Evolutionary conservation across 2,113 vertebrate genomes (phyloP).

Genomic region (Anas platyrhynchos): DNA sequence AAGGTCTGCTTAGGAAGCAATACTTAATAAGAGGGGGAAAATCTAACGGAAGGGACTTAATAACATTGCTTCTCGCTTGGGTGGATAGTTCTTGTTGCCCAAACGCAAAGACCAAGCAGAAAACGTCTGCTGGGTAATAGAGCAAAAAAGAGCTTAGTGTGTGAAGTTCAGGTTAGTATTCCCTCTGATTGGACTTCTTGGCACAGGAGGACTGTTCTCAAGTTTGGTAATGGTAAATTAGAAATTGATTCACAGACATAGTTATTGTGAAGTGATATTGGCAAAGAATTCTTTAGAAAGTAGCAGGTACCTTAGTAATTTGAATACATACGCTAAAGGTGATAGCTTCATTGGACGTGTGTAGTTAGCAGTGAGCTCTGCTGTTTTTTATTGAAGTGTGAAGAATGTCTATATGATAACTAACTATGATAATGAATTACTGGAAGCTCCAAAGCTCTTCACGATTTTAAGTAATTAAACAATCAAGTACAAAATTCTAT

Average conservation of each 20-base stretch:
- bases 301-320: background rate
- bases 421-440: background rate
- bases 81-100: background rate
- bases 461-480: background rate
- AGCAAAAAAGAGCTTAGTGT: background rate
- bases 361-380: background rate
- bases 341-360: background rate
- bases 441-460: background rate
- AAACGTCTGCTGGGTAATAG: background rate
- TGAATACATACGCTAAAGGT: rapidly evolving
- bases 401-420: background rate
- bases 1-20: background rate
- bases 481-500: background rate
- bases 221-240: background rate
- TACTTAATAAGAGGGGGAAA: background rate
- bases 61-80: background rate
- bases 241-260: rapidly evolving
- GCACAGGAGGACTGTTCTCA: background rate
- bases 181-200: background rate
- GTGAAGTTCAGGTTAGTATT: background rate
- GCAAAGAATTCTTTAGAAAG: background rate
- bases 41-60: background rate
- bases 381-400: background rate
- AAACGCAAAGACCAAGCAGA: background rate
- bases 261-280: background rate